Base-by-base conservation (phyloP, 2,797 vertebrate genomes). In the Sardinella longiceps region DNA sequence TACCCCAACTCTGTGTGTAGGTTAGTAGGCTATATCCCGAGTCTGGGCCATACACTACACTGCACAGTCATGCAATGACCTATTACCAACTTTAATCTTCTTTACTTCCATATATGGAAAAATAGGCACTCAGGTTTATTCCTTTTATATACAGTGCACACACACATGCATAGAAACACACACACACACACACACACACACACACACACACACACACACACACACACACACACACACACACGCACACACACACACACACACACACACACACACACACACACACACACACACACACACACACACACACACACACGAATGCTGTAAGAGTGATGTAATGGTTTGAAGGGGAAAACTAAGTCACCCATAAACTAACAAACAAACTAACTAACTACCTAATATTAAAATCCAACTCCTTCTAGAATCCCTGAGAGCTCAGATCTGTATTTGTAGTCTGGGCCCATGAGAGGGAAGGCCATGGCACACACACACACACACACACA, bases 171-270 rank as follows among this genome's bases (percentile, higher is more conserved):
- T 20, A 53, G 18, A 53, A 18, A 60, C 6, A 60, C 56, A 60
- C 56, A 25, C 56, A 60, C 56, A 25, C 56, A 60, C 56, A 60
- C 56, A 60, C 56, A 58, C 56, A 58, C 56, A 58, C n/a, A 58
- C 56, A 58, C 50, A 53, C 50, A 53, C 50, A 53, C 50, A 18
- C 50, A 51, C 50, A 51, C 50, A 51, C 50, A 51, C 50, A 51
- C 50, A 51, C 12, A 51, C 50, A 77, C 70, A 25, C 5, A 81
- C 2, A 81, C 43, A 48, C 14, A 80, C 28, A 33, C 37, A 30
- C 66, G 12, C 48, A 50, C 48, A 50, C 48, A 23, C 18, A 58
- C 6, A 58, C 23, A 58, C 56, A 58, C 56, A 58, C 23, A 58
- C 56, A 58, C 56, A 58, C n/a, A 58, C 56, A 58, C 23, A 58